Conservation (phyloP, 2,888 invertebrate species). For the Celastrina argiolus region DNA sequence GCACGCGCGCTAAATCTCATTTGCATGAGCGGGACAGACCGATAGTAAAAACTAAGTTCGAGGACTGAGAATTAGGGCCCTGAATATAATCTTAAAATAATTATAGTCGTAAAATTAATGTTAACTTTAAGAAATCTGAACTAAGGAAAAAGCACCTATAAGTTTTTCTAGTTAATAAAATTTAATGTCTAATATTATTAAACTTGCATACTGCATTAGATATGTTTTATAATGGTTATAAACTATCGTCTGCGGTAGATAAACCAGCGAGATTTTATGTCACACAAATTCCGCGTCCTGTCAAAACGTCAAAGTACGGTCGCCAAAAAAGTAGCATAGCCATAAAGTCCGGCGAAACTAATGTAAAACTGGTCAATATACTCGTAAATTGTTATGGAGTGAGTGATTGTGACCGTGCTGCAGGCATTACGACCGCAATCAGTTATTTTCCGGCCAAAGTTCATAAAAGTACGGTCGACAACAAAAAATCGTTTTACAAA, state of each 20-base stretch:
- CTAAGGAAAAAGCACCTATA: too few species aligned
- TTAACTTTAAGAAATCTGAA: too few species aligned
- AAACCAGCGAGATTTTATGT: not conserved
- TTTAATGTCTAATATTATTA: too few species aligned
- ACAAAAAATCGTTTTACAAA: constrained; percentile 14
- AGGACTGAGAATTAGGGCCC: too few species aligned
- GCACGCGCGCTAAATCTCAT: too few species aligned
- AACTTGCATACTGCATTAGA: too few species aligned
- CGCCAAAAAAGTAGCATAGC: not conserved
- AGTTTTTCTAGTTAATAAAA: too few species aligned
- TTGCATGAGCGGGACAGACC: too few species aligned
- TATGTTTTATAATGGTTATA: not conserved
- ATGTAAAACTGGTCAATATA: constrained; percentile 3
- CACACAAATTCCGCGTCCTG: not conserved
- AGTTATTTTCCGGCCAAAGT: not conserved
- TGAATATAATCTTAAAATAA: too few species aligned
- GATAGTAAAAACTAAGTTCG: too few species aligned
- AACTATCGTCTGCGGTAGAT: not conserved
- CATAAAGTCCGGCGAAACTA: not conserved
- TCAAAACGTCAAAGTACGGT: constrained; percentile 1
- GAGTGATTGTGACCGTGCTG: constrained; percentile 4
- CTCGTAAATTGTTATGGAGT: not conserved
- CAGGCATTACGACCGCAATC: constrained; percentile 7
- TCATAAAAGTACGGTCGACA: constrained; percentile 1
- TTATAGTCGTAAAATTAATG: too few species aligned